Base-by-base conservation (phyloP, 2,113 vertebrate species). In the Zeus faber region DNA sequence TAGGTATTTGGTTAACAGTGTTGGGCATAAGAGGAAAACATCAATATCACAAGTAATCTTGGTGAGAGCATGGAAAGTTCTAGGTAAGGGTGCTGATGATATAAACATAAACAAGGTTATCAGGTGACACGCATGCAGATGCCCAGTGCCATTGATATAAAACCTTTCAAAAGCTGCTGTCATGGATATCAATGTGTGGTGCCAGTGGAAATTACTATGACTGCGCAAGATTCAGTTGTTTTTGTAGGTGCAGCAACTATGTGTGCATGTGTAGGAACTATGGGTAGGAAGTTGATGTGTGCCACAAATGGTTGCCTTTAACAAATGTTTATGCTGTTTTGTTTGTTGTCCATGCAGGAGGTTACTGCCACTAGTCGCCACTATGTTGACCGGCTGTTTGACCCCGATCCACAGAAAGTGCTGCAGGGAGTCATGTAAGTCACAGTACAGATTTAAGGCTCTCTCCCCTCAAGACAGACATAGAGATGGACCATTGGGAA, bases 391-490 rank as follows among this genome's bases (percentile, higher is more conserved):
- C 88, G 95, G 84, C 89, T 99, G 79, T 98, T 98, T 81, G 95
- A 99, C 87, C 95, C 96, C 17, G 95, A 99, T 88, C 96, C 97
- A 78, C 94, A 98, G 81, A 98, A 98, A 81, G 96, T 98, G 79
- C 92, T 98, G 67, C 95, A 98, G 89, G 97, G 97, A 91, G 97
- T 99, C 88, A 95, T 98, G 97, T 99, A 93, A 98, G 96, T 96
- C 13, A 22, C 39, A 2, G 47, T 22, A 7, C 2, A 25, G n/a
- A 4, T 4, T 8, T 23, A 27, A 3, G 21, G 6, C 11, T 10
- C 21, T 10, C 21, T 35, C 2, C 33, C 9, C 7, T 11, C 16
- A 3, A 1, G 40, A 24, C 18, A 13, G 16, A 13, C 0, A 2
- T 20, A 14, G 37, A 11, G 3, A 3, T 7, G 4, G 31, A 3